Conservation (phyloP, 2,888 invertebrate genomes). For the Sialis lutaria region DNA sequence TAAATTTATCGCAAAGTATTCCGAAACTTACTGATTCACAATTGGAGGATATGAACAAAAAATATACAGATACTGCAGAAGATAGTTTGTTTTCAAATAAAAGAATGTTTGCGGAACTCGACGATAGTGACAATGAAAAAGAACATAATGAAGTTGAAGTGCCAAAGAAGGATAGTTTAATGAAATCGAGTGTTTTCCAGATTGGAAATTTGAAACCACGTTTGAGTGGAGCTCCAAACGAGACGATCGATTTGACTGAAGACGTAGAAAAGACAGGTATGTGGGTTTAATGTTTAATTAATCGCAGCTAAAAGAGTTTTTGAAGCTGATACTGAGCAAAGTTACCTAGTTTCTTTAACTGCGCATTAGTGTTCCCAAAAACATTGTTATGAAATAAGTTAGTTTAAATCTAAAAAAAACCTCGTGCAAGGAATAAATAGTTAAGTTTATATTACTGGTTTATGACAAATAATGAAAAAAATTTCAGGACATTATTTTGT, state of each 20-base stretch:
- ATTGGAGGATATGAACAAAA: not conserved
- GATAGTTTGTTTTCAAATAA: not conserved
- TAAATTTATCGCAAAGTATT: not conserved
- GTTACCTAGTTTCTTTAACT: no score
- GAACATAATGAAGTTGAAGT: constrained; percentile 5
- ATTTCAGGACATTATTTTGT: no score
- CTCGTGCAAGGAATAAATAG: no score
- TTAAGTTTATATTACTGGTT: no score
- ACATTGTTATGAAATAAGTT: no score
- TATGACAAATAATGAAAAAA: no score
- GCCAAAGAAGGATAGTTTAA: constrained; percentile 6
- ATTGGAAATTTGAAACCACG: constrained; percentile 24
- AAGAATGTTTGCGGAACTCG: constrained; percentile 7
- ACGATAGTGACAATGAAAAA: constrained; percentile 6
- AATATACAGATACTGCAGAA: not conserved
- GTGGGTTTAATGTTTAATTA: not conserved
- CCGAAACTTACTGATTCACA: not conserved
- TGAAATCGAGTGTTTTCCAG: not conserved
- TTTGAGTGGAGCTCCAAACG: constrained; percentile 32
- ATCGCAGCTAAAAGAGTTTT: no score
- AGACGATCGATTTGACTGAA: constrained; percentile 43
- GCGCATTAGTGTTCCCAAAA: no score
- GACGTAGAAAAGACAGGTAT: constrained; percentile 17
- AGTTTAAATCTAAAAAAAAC: no score
- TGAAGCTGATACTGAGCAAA: no score